Conservation (phyloP, 1,140 invertebrate species). For the Chrysomallon squamiferum region DNA sequence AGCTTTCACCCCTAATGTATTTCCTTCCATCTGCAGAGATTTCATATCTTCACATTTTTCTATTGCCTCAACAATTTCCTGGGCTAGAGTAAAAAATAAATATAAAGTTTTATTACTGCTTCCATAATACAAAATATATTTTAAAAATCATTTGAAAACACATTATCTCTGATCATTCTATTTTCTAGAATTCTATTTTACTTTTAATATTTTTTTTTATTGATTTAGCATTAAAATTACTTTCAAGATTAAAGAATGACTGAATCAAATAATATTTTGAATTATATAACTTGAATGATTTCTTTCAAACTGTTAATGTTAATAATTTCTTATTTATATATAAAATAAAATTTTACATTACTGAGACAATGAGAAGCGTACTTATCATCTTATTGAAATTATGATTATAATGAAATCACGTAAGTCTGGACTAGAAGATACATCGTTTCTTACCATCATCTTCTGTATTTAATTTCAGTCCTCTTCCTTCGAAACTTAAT, state of each 20-base stretch:
- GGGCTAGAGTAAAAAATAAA: constrained; percentile 40
- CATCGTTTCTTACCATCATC: constrained; percentile 69
- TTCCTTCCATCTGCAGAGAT: constrained; percentile 84
- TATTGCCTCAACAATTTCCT: constrained; percentile 56
- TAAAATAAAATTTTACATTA: neutral
- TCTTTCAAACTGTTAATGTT: neutral
- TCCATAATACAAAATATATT: neutral
- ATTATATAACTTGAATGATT: neutral
- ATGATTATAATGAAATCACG: neutral
- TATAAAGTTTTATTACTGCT: neutral
- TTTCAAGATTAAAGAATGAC: no score
- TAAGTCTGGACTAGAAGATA: neutral
- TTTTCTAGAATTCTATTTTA: no score
- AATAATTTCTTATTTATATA: neutral
- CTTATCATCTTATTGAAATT: no score
- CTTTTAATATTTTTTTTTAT: neutral
- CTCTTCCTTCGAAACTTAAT: constrained; percentile 71
- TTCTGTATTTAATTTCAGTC: constrained; percentile 72
- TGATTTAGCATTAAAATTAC: no score
- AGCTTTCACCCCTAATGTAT: constrained; percentile 89
- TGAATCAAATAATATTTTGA: neutral
- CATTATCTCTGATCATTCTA: no score
- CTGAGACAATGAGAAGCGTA: neutral
- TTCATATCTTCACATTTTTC: constrained; percentile 48
- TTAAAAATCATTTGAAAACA: no score